Percentiles rank a stretch among this genome's conserved stretches.
These are phyloP conservation scores for Vulpes vulpes DNA, from an alignment of 2,113 vertebrate species.

Conservation along the genomic window DNA sequence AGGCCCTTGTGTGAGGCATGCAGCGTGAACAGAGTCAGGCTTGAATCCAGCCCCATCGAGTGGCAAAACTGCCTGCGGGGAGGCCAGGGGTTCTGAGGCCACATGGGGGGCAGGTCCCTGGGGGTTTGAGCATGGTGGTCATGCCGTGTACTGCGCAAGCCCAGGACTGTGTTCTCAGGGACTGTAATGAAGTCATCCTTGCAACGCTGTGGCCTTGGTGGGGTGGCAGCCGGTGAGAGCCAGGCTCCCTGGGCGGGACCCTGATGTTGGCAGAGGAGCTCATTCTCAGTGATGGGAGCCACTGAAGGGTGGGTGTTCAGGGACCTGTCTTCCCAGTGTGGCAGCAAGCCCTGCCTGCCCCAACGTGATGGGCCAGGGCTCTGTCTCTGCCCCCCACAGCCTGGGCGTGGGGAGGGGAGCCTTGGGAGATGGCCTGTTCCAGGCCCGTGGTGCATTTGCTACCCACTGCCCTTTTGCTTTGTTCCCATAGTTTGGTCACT, in stretches of 20 bases:
- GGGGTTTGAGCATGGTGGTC: not conserved
- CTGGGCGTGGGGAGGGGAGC: not conserved
- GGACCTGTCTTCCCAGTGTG: too few relatives aligned
- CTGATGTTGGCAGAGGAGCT: accelerated
- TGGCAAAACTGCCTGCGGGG: not conserved
- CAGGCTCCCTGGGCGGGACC: not conserved
- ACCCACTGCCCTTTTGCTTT: not conserved
- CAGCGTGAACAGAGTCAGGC: not conserved
- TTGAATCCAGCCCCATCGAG: not conserved
- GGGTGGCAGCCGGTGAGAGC: not conserved
- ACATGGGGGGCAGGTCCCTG: accelerated
- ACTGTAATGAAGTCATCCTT: accelerated
- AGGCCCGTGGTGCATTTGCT: not conserved
- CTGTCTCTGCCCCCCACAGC: not conserved
- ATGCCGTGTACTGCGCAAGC: not conserved
- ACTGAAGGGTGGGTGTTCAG: not conserved
- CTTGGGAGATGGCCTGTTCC: not conserved
- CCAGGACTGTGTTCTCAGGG: accelerated
- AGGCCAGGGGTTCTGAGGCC: too few relatives aligned
- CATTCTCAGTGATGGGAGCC: accelerated
- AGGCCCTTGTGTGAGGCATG: accelerated
- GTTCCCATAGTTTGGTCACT: accelerated
- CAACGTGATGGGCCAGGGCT: too few relatives aligned
- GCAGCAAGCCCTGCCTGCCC: accelerated
- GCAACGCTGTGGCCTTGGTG: too few relatives aligned